A percentile compares a stretch with the other conserved stretches of the same genome.
phyloP scores from a whole-genome alignment of 2,797 vertebrate species.

The Tauraco hartlaubi region DNA sequence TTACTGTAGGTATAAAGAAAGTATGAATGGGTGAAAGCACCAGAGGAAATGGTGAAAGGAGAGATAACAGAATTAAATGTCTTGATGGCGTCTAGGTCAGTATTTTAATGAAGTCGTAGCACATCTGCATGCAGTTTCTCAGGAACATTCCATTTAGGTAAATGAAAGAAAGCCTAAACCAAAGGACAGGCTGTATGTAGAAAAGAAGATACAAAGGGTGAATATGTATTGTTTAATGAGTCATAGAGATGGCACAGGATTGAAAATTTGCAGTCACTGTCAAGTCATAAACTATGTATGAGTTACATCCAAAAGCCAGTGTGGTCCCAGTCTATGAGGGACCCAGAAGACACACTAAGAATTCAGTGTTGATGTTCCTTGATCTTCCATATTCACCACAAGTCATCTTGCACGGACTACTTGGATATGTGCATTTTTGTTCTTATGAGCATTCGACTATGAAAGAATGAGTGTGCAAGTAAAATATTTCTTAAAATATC shows the following conservation, averaged over 20 bases:
- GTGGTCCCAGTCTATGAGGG: not conserved
- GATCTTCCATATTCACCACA: not conserved
- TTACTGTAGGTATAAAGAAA: not conserved
- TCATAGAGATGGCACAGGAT: not conserved
- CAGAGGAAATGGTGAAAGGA: not conserved
- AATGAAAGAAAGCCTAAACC: not conserved
- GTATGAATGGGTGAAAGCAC: not conserved
- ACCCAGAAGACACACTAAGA: not conserved
- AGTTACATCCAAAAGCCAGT: not conserved
- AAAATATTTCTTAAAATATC: not conserved
- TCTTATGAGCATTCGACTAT: not conserved
- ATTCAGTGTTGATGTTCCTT: not conserved
- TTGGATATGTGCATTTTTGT: accelerated
- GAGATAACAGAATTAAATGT: not conserved
- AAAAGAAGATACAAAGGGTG: not conserved
- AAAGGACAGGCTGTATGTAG: not conserved
- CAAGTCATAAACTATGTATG: not conserved
- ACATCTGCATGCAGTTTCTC: not conserved
- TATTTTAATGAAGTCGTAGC: not conserved
- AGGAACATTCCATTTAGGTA: not conserved
- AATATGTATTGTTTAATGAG: not conserved
- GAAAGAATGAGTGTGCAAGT: not conserved
- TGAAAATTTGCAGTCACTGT: not conserved
- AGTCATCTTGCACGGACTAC: not conserved
- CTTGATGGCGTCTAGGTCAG: not conserved